Conservation (phyloP, 2,113 vertebrate species). For the Dissostichus mawsoni region DNA sequence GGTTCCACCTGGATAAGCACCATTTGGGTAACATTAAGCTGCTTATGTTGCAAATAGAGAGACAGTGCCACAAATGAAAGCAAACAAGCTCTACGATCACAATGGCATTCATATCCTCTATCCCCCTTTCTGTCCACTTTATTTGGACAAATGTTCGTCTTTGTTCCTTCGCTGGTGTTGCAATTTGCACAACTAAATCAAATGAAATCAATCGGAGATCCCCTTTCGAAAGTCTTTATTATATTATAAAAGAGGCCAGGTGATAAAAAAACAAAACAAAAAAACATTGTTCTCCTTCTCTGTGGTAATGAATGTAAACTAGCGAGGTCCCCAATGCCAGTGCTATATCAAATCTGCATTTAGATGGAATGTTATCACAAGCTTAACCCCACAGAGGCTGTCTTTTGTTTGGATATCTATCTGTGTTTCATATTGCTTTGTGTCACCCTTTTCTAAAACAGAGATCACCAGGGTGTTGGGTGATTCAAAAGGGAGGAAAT, state of each 20-base stretch:
- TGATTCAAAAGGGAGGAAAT: conserved; percentile 31
- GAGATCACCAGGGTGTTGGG: conserved; percentile 35
- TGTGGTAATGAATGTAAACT: conserved; percentile 75
- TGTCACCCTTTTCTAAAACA: conserved; percentile 55
- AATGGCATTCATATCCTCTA: conserved; percentile 10
- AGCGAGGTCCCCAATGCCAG: conserved; percentile 35
- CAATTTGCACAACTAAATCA: conserved; percentile 66
- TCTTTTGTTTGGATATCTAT: conserved; percentile 75
- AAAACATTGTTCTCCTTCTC: conserved; percentile 50
- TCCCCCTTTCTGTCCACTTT: conserved; percentile 21
- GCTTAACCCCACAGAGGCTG: conserved; percentile 65
- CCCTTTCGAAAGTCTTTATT: conserved; percentile 65
- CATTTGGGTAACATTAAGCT: conserved; percentile 49
- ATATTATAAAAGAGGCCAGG: conserved; percentile 34
- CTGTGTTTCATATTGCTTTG: conserved; percentile 60
- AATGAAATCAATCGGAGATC: conserved; percentile 63
- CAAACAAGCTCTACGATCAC: conserved; percentile 37
- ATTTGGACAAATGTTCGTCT: conserved; percentile 61
- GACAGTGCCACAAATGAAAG: conserved; percentile 38
- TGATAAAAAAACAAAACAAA: conserved; percentile 4
- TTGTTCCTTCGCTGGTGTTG: conserved; percentile 25
- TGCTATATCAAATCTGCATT: conserved; percentile 83
- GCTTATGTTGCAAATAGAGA: conserved; percentile 37
- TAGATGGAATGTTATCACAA: conserved; percentile 83
- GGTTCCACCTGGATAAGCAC: conserved; percentile 55